These are phyloP conservation scores for Protophormia terraenovae DNA, from an alignment of 2,888 invertebrate species.

Conservation along the genomic window DNA sequence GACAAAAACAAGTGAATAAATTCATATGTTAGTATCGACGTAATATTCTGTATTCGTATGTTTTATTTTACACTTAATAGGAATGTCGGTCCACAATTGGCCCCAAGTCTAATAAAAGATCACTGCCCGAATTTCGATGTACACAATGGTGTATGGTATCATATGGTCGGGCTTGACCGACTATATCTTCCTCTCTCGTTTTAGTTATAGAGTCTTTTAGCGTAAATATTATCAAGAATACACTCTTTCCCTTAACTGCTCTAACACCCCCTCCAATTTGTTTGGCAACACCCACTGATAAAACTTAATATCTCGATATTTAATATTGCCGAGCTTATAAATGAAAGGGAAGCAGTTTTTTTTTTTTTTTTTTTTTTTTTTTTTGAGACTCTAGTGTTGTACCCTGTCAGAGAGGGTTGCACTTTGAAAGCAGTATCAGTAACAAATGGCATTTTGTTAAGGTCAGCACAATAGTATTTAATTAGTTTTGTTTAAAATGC, in stretches of 20 bases:
- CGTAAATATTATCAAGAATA: not conserved
- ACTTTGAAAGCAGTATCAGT: conserved; percentile 56
- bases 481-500: conserved; percentile 57
- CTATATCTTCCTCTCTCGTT: too few relatives aligned
- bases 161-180: too few relatives aligned
- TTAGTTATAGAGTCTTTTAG: too few relatives aligned
- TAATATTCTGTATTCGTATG: too few relatives aligned
- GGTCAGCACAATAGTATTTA: conserved; percentile 67
- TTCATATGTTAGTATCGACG: too few relatives aligned
- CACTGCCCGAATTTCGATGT: too few relatives aligned
- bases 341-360: conserved; percentile 43
- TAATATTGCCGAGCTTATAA: conserved; percentile 48
- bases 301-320: conserved; percentile 63
- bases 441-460: conserved; percentile 67
- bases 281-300: not conserved
- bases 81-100: too few relatives aligned
- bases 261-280: not conserved
- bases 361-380: too few relatives aligned
- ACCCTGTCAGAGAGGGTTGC: conserved; percentile 49
- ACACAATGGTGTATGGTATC: too few relatives aligned
- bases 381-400: not conserved
- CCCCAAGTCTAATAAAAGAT: too few relatives aligned
- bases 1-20: too few relatives aligned
- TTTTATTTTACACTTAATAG: too few relatives aligned
- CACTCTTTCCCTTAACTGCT: not conserved